A percentile compares a stretch with the other conserved stretches of the same genome.
These are phyloP conservation scores for Thalassarche chlororhynchos DNA, from an alignment of 2,113 vertebrate genomes.

Conservation along the genomic window DNA sequence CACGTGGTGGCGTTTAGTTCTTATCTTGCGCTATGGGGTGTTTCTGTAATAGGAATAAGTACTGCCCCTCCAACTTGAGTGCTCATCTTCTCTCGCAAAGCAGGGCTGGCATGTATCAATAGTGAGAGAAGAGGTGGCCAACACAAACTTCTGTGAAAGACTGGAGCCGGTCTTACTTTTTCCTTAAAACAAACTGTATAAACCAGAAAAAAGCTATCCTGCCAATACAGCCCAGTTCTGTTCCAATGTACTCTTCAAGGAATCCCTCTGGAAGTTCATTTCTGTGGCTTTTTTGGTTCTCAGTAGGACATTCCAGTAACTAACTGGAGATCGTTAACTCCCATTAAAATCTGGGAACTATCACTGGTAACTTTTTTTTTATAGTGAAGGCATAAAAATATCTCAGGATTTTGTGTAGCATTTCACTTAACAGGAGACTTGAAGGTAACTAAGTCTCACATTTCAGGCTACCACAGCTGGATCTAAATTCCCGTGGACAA, in stretches of 20 bases:
- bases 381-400: background rate
- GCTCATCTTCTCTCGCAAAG: background rate
- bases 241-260: background rate
- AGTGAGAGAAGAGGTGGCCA: background rate
- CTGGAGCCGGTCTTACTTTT: background rate
- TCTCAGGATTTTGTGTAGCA: background rate
- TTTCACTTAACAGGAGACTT: background rate
- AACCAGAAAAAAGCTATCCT: background rate
- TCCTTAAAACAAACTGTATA: background rate
- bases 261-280: background rate
- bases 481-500: background rate
- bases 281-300: background rate
- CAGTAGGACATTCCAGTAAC: background rate
- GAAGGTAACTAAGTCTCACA: background rate
- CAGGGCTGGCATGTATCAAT: background rate
- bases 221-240: background rate
- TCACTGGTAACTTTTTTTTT: background rate
- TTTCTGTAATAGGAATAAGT: background rate
- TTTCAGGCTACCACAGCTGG: background rate
- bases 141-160: conserved; percentile 16
- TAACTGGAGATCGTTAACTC: background rate
- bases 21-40: background rate
- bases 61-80: background rate
- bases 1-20: background rate
- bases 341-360: background rate